These are phyloP conservation scores for Syrista parreyssii DNA, from an alignment of 2,888 invertebrate genomes.

Conservation along the genomic window DNA sequence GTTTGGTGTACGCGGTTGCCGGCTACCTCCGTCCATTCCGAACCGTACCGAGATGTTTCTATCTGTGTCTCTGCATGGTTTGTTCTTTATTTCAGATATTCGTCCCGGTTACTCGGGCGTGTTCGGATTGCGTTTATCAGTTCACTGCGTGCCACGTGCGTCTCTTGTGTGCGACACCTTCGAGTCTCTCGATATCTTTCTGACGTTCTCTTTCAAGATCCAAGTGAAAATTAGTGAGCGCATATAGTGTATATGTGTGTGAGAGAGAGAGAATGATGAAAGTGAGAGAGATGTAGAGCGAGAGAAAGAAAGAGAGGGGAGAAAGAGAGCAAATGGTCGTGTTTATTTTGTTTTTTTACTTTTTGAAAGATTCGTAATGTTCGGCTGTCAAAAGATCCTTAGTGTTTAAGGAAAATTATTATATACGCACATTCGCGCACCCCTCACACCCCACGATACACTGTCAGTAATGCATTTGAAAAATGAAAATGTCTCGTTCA, in stretches of 20 bases:
- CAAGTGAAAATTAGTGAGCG: not conserved
- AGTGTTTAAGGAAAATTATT: not conserved
- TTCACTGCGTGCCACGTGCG: not conserved
- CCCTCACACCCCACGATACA: not conserved
- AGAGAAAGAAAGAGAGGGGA: not conserved
- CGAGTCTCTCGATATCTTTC: not conserved
- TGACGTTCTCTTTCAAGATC: not conserved
- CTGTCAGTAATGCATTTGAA: not conserved
- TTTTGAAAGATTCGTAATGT: constrained; percentile 64
- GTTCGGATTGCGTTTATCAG: not conserved
- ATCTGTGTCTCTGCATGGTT: constrained; percentile 27
- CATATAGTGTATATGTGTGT: not conserved
- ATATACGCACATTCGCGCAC: not conserved
- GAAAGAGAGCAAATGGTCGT: not conserved
- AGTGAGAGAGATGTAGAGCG: not conserved
- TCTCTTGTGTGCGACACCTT: not conserved
- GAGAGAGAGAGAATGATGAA: not conserved
- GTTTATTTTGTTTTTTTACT: constrained; percentile 29
- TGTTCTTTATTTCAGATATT: constrained; percentile 34
- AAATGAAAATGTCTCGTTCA: not conserved
- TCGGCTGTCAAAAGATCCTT: constrained; percentile 2
- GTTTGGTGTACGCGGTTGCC: constrained; percentile 66
- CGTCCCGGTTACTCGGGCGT: constrained; percentile 12
- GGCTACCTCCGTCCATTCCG: constrained; percentile 51
- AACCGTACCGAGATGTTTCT: not conserved